Base-by-base conservation (phyloP, 2,797 vertebrate genomes). In the Neosilurus mollespiculum region DNA sequence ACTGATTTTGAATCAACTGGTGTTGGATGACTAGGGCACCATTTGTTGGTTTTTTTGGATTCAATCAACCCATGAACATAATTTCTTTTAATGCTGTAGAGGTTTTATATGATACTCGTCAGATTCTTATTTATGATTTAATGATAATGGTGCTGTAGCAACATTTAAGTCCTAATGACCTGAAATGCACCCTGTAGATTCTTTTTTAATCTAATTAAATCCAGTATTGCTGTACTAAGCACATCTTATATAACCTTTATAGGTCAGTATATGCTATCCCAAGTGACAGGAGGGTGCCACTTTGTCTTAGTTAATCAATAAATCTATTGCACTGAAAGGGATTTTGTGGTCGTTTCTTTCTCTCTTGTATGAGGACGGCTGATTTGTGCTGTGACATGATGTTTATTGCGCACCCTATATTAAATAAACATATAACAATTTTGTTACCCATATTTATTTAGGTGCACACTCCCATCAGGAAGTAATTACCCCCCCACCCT, bases 221-320 rank as follows among this genome's bases (percentile, higher is more conserved):
- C 59, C 51, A 16, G n/a, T 30, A 65, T 65, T 65, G 83, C 49
- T 75, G 70, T 67, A 22, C 51, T 59, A 80, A 84, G 67, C 30
- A 49, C 18, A 67, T 43, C 16, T 43, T 69, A 16, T 53, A 65
- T 69, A 70, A 67, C 56, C 49, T 80, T 83, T 75, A 70, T 80
- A 77, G 51, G 62, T 65, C 59, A 59, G 78, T 66, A 62, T 70
- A 22, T 26, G 59, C 34, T 80, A 49, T 67, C 49, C 61, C 43
- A 84, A 73, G 66, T 73, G 83, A 80, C 76, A 82, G 24, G 58
- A 83, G 59, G 53, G n/a, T 80, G 67, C 61, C 70, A 80, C 37
- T 80, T 37, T 80, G 59, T 80, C 78, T 75, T 80, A 43, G 72
- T 56, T 26, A 76, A 81, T 84, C 83, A 84, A 76, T 84, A 81